Evolutionary conservation across 2,113 vertebrate genomes (phyloP).

Genomic region (Calonectris borealis): DNA sequence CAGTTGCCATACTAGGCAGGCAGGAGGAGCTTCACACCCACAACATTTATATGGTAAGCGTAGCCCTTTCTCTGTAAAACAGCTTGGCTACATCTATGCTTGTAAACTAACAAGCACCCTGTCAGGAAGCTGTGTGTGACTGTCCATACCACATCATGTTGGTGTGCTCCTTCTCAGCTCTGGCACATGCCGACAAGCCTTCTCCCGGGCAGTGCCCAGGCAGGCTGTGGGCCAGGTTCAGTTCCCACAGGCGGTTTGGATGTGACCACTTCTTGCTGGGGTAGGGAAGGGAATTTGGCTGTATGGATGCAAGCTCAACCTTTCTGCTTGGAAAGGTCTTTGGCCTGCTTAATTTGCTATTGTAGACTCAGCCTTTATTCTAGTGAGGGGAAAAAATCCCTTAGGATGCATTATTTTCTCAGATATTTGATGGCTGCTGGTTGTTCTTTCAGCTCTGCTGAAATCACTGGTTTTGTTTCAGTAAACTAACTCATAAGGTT

Average conservation of each 20-base stretch:
- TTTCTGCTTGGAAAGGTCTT: neutral
- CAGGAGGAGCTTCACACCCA: neutral
- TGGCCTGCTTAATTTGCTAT: neutral
- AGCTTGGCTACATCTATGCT: neutral
- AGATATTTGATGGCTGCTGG: neutral
- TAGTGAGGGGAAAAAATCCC: neutral
- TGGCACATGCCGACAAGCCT: fast-evolving
- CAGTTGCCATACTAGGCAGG: neutral
- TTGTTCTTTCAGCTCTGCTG: neutral
- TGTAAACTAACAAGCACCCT: neutral
- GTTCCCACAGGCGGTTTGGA: neutral
- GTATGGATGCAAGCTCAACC: neutral
- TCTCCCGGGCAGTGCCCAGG: neutral
- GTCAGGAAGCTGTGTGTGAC: neutral
- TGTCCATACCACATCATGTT: too few species aligned
- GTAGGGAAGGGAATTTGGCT: neutral
- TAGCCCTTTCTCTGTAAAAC: neutral
- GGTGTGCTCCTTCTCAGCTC: neutral
- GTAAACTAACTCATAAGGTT: neutral
- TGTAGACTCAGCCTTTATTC: neutral
- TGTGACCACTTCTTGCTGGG: neutral
- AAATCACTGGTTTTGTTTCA: neutral
- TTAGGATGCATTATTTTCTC: neutral
- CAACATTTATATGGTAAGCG: neutral
- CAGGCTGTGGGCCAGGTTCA: neutral